These are phyloP conservation scores for Abramis brama DNA, from an alignment of 2,113 vertebrate species.

Conservation along the genomic window DNA sequence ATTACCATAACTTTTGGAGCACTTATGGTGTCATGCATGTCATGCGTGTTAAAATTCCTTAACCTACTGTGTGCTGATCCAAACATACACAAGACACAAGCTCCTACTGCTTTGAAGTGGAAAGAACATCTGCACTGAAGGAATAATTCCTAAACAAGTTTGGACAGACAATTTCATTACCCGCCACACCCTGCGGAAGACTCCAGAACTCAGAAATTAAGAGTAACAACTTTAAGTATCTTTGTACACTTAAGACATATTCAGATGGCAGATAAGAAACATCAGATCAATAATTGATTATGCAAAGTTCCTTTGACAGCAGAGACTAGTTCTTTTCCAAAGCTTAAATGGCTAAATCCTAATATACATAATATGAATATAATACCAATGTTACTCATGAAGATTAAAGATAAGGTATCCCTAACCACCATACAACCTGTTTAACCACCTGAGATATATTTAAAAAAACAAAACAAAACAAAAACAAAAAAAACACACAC, in stretches of 20 bases:
- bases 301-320: not conserved
- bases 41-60: not conserved
- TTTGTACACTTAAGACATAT: not conserved
- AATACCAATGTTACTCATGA: not conserved
- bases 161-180: slow-evolving; percentile 61
- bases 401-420: not conserved
- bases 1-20: too few relatives aligned
- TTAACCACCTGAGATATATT: too few relatives aligned
- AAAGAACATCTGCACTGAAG: slow-evolving; percentile 19
- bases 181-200: slow-evolving; percentile 64
- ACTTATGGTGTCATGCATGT: not conserved
- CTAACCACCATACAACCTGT: too few relatives aligned
- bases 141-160: slow-evolving; percentile 74
- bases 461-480: too few relatives aligned
- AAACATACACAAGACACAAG: not conserved
- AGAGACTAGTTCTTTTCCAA: too few relatives aligned
- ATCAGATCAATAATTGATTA: not conserved
- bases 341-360: not conserved
- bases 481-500: too few relatives aligned
- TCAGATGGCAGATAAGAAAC: not conserved
- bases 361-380: not conserved
- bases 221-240: not conserved
- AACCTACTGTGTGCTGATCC: not conserved
- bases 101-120: not conserved
- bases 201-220: not conserved